phyloP scores from a whole-genome alignment of 2,113 vertebrate species.

The Stictonetta naevosa region DNA sequence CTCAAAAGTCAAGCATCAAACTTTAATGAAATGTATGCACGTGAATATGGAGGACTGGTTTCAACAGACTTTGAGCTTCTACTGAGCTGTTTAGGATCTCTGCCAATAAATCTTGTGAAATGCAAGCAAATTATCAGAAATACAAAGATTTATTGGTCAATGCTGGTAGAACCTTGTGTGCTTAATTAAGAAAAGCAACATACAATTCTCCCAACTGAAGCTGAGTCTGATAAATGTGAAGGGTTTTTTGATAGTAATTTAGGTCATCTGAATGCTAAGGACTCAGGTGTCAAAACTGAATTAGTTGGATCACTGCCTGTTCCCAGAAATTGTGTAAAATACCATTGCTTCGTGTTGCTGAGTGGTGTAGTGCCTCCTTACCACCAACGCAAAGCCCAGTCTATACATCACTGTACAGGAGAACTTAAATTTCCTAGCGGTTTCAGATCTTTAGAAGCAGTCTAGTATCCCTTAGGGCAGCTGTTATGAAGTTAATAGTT shows the following conservation, averaged over 20 bases:
- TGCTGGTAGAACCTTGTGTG: background rate
- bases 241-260: background rate
- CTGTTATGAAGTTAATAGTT: background rate
- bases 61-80: accelerated
- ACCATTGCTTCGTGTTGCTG: accelerated
- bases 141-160: background rate
- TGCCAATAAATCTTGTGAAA: background rate
- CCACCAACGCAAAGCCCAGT: background rate
- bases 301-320: background rate
- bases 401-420: background rate
- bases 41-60: background rate
- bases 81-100: background rate
- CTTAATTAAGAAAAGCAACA: background rate
- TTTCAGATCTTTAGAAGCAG: background rate
- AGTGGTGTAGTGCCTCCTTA: background rate
- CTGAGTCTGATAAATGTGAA: background rate
- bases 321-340: background rate
- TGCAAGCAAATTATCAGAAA: background rate
- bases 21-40: accelerated
- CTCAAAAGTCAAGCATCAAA: background rate
- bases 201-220: background rate
- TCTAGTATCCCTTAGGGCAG: background rate
- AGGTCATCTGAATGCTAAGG: background rate
- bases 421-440: background rate
- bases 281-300: background rate